Evolutionary conservation across 92 coral and sea anemone species (phyloP), one percentile per base, ranked within the genome.

Genomic region (Paramuricea clavata): DNA sequence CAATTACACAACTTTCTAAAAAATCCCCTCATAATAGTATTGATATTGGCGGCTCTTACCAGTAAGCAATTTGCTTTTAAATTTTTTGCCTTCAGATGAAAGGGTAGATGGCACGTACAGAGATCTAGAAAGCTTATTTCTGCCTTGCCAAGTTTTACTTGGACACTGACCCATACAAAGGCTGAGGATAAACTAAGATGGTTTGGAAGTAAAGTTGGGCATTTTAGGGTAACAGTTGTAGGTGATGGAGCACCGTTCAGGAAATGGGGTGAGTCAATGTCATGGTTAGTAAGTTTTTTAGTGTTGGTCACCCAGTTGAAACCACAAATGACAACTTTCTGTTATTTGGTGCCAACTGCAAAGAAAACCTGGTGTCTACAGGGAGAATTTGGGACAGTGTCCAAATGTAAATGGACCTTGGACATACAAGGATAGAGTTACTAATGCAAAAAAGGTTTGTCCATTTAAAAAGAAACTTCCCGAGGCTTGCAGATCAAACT

Each of bases 281-380:
- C 92, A 1, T 91, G 88, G 86, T 54, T 90, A 41, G 81, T 90
- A n/a, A 87, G 90, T 39, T 82, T 93, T 67, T 93, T 3, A 93
- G 90, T 90, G 90, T 87, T 12, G 95, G 93, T 19, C 32, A 87
- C 5, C 42, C 86, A 36, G 87, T 90, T 1, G 91, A 84, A 25
- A 91, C 43, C 54, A 3, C 73, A 9, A 71, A 71, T 71, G 77
- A 71, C 77, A 71, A 71, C 31, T 65, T 65, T 68, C 33, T 28
- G 16, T 65, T 65, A 54, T 81, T 81, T 81, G 75, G 79, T n/a
- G 90, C 82, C 6, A 85, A 72, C 35, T 91, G 91, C 30, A 83
- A 88, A 27, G 94, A 91, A 74, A 81, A 23, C 73, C 17, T 5
- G 33, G 34, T 26, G 73, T 65, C 16, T 65, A 26, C 2, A 26